Percentiles rank a stretch among this genome's conserved stretches.
These are phyloP conservation scores for Acholoe squamosa DNA, from an alignment of 2,888 invertebrate genomes.

Conservation along the genomic window DNA sequence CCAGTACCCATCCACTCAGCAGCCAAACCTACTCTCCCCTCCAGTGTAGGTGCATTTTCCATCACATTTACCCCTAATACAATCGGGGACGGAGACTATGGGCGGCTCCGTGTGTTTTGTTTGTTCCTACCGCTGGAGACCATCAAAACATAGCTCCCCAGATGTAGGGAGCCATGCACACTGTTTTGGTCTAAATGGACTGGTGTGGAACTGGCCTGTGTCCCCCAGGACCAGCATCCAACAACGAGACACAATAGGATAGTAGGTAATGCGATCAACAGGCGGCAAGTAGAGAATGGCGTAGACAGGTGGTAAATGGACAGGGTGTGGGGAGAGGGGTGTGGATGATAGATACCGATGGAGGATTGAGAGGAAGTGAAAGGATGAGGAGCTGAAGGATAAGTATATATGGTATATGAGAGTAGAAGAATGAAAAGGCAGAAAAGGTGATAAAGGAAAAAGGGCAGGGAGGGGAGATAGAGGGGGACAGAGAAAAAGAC, in stretches of 20 bases:
- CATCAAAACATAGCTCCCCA: constrained; percentile 4
- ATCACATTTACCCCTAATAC: constrained; percentile 15
- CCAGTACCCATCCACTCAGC: neutral
- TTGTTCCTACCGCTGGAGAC: neutral
- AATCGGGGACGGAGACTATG: neutral
- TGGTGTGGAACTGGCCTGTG: neutral
- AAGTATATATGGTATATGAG: neutral
- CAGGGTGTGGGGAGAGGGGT: neutral
- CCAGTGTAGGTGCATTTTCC: neutral
- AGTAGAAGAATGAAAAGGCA: neutral
- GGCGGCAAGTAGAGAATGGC: neutral
- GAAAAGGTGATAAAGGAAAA: neutral
- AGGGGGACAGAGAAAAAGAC: too few relatives aligned
- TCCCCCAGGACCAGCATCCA: neutral
- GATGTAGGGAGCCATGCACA: neutral
- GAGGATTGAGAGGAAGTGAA: neutral
- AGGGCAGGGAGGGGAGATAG: neutral
- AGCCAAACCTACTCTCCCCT: neutral
- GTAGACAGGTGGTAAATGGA: neutral
- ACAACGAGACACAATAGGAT: neutral
- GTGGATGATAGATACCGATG: neutral
- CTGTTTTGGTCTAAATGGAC: constrained; percentile 47
- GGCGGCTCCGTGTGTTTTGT: neutral
- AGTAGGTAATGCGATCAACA: constrained; percentile 1
- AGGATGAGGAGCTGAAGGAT: neutral